Evolutionary conservation across 1,140 invertebrate species (phyloP), one percentile per base, ranked within the genome.

Genomic region (Euglossa dilemma): DNA sequence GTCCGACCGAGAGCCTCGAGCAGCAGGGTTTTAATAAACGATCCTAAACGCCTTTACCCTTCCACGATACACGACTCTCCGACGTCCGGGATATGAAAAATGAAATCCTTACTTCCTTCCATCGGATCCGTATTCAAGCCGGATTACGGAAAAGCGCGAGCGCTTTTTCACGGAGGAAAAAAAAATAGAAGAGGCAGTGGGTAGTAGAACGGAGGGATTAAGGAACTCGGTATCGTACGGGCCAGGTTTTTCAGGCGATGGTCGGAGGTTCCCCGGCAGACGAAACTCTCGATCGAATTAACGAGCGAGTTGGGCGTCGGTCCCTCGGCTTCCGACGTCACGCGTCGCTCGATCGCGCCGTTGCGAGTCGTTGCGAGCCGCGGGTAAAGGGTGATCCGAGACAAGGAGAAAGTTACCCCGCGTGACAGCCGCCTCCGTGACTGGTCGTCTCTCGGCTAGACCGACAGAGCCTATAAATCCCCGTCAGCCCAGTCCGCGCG

Each of bases 21-120:
- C n/a, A 43, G 18, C 6, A 75, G 28, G 20, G n/a, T 61, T 63
- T 61, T 75, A 50, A 61, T 75, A 61, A 75, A 75, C 57, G 72
- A 74, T 50, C 6, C 9, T 50, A 28, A 36, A 56, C 50, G 70
- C 56, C 56, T 72, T 43, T 28, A 8, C 36, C 9, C 45, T 50
- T 14, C 20, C 8, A 12, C 28, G 20, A 67, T 72, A 72, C 7
- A n/a, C 25, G 45, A 45, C 23, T 45, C 23, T 12, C 25, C 50
- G 6, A 72, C 70, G n/a, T 36, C 16, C 50, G 14, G 18, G 25
- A 36, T 54, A 71, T 23, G 28, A 72, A 56, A 50, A 75, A 47
- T 20, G 56, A 43, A 72, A 72, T 61, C 71, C 57, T 28, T n/a
- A 75, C 47, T 61, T 61, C 45, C 73, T 52, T 54, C 25, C 12